Percentiles rank a stretch among this genome's conserved stretches.
These are phyloP conservation scores for Gryon sp. DNA, from an alignment of 1,140 invertebrate species.

Conservation along the genomic window DNA sequence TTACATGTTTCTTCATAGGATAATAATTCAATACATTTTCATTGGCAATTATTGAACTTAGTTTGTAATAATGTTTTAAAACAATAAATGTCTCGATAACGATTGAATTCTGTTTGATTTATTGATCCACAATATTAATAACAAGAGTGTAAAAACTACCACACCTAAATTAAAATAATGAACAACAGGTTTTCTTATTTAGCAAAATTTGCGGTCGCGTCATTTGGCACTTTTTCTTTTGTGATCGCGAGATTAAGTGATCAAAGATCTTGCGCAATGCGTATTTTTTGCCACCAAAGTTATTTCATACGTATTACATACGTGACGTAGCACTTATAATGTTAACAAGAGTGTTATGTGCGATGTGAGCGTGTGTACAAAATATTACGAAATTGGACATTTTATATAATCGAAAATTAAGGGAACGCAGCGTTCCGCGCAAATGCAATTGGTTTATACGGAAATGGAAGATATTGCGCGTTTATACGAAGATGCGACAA, in stretches of 20 bases:
- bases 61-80: no score
- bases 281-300: slow-evolving; percentile 41
- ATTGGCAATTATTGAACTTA: no score
- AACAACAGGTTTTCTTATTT: slow-evolving; percentile 5
- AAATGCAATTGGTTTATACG: slow-evolving; percentile 47
- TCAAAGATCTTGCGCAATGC: slow-evolving; percentile 31
- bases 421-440: slow-evolving; percentile 11
- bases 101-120: no score
- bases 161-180: no score
- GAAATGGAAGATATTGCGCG: slow-evolving; percentile 22
- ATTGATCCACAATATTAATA: no score
- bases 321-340: slow-evolving; percentile 53
- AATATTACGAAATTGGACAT: slow-evolving; percentile 46
- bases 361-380: slow-evolving; percentile 13
- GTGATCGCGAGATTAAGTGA: slow-evolving; percentile 38
- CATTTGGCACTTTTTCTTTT: slow-evolving; percentile 32
- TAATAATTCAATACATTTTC: no score
- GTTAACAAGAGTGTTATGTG: slow-evolving; percentile 47
- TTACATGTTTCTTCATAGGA: no score
- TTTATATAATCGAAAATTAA: slow-evolving; percentile 54
- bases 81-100: no score
- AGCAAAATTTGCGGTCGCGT: slow-evolving; percentile 4
- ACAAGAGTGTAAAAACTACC: no score
- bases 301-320: slow-evolving; percentile 56
- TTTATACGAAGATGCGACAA: no score